Conservation (phyloP, 2,888 invertebrate species). For the Lottia gigantea region DNA sequence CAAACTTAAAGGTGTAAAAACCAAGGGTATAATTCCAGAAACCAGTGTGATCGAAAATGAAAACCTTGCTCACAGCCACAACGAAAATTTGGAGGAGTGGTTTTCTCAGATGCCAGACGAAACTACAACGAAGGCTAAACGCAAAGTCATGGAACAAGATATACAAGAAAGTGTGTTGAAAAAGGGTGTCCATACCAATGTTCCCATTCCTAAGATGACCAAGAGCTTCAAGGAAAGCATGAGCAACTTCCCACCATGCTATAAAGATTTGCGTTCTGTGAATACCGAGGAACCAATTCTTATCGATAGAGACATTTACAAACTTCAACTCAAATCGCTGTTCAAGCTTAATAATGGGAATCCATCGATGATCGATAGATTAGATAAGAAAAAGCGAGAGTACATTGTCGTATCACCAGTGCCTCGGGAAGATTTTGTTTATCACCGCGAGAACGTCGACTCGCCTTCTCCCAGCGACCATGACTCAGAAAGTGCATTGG, state of each 20-base stretch:
- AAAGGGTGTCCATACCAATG: neutral
- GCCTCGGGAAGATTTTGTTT: neutral
- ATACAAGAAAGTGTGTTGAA: neutral
- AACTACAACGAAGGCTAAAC: neutral
- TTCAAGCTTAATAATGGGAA: neutral
- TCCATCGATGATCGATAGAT: neutral
- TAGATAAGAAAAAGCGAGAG: neutral
- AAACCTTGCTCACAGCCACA: neutral
- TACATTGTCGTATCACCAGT: neutral
- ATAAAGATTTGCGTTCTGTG: neutral
- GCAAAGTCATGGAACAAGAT: neutral
- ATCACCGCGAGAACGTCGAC: neutral
- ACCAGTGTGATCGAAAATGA: neutral
- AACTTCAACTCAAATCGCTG: neutral
- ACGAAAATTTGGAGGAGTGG: neutral
- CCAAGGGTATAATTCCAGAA: neutral
- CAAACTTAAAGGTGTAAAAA: neutral
- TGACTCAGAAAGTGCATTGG: neutral
- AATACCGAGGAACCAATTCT: neutral
- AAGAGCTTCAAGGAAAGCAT: neutral
- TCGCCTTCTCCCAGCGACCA: neutral
- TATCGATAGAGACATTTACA: neutral
- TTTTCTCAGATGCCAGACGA: constrained; percentile 3
- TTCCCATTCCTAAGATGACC: neutral
- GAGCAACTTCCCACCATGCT: neutral